phyloP scores from a whole-genome alignment of 1,140 invertebrate species.

The Aphelenchoides besseyi region DNA sequence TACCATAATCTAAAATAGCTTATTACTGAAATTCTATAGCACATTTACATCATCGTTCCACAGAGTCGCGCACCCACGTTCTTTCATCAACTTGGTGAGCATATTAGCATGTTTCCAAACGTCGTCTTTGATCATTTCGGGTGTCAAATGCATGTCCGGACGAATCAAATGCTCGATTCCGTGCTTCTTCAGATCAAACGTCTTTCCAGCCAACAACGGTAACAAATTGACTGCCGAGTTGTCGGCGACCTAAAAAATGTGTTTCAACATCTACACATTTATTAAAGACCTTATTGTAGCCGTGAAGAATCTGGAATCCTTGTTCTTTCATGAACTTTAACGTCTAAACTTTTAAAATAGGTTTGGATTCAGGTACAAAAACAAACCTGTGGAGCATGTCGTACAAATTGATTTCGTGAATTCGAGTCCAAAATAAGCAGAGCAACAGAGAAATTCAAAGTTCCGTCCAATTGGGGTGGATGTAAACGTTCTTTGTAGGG shows the following conservation, averaged over 20 bases:
- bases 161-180: neutral
- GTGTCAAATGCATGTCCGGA: neutral
- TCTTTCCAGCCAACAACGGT: constrained; percentile 4
- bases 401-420: constrained; percentile 10
- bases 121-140: neutral
- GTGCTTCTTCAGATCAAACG: neutral
- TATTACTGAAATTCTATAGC: neutral
- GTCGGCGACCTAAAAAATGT: constrained; percentile 11
- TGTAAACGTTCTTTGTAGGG: neutral
- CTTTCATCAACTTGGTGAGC: neutral
- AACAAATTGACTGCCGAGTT: constrained; percentile 17
- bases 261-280: neutral
- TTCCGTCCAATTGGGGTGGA: neutral
- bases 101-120: neutral
- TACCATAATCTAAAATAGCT: neutral
- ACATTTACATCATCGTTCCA: neutral
- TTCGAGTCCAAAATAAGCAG: constrained; percentile 5
- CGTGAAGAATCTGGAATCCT: neutral
- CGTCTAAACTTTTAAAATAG: too few species aligned
- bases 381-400: neutral
- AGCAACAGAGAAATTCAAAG: constrained; percentile 3
- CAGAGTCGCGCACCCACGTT: neutral
- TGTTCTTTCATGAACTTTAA: constrained; percentile 14
- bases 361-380: too few species aligned
- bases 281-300: constrained; percentile 9